Conservation (phyloP, 2,113 vertebrate species). For the Anhinga anhinga region DNA sequence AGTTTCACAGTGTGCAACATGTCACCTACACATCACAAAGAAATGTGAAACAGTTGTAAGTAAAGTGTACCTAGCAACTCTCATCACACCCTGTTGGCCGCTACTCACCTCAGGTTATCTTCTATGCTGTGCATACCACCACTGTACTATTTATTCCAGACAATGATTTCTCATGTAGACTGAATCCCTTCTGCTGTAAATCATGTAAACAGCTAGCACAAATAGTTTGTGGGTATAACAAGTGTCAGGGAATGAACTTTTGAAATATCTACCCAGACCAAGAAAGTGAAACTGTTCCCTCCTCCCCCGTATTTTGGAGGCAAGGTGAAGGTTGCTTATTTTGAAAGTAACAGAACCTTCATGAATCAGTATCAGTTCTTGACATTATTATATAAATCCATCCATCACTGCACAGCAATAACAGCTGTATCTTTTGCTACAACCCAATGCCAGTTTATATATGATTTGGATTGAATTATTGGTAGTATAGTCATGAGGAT, state of each 20-base stretch:
- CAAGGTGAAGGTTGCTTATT: slow-evolving; percentile 35
- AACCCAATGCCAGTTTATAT: background rate
- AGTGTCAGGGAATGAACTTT: background rate
- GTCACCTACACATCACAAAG: background rate
- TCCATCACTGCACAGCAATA: background rate
- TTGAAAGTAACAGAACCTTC: background rate
- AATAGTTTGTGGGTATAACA: background rate
- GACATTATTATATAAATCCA: background rate
- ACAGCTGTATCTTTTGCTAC: background rate
- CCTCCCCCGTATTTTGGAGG: background rate
- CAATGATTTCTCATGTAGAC: background rate
- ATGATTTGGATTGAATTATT: background rate
- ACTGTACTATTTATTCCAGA: background rate
- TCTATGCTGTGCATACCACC: background rate
- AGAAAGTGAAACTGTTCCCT: background rate
- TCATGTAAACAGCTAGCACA: background rate
- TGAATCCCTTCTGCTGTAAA: slow-evolving; percentile 3
- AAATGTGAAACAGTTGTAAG: background rate
- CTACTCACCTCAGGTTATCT: slow-evolving; percentile 1
- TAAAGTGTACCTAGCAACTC: background rate
- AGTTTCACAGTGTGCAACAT: background rate
- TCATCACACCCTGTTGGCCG: background rate
- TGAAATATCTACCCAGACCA: background rate
- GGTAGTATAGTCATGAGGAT: background rate
- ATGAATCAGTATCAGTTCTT: slow-evolving; percentile 25